These are phyloP conservation scores for Andrena marginata DNA, from an alignment of 2,888 invertebrate genomes.

Conservation along the genomic window DNA sequence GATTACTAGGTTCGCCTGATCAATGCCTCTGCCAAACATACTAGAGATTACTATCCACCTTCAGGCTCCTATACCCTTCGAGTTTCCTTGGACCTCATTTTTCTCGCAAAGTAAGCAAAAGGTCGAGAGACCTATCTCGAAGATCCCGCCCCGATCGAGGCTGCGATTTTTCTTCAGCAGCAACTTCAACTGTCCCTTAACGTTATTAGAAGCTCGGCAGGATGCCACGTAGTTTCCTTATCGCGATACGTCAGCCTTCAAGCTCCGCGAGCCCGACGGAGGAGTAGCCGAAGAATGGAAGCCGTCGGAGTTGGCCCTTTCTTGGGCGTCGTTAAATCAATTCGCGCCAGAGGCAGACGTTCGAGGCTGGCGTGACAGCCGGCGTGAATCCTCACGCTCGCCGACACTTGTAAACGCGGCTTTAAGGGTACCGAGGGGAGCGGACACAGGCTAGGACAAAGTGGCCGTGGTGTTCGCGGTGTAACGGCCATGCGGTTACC, in stretches of 20 bases:
- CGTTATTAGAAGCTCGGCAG: not conserved
- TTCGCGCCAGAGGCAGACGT: constrained; percentile 57
- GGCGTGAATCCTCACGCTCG: constrained; percentile 68
- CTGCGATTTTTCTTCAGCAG: not conserved
- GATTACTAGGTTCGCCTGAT: no score
- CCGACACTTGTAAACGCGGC: constrained; percentile 72
- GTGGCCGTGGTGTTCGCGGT: constrained; percentile 70
- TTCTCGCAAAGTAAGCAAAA: not conserved
- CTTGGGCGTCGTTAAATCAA: constrained; percentile 61
- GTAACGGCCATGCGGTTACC: constrained; percentile 72
- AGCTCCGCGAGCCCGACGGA: no score
- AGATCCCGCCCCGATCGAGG: no score
- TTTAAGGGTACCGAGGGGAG: constrained; percentile 64
- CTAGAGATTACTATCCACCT: not conserved
- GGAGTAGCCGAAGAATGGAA: constrained; percentile 8
- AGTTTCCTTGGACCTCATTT: not conserved
- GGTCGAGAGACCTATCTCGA: not conserved
- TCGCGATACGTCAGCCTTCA: constrained; percentile 3
- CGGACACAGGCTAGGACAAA: constrained; percentile 71
- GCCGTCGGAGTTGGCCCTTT: constrained; percentile 8
- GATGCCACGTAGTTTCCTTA: not conserved
- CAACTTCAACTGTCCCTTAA: not conserved
- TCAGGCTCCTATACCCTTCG: no score
- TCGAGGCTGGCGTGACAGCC: constrained; percentile 54
- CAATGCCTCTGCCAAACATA: not conserved